phyloP scores from a whole-genome alignment of 2,888 invertebrate genomes.

The Hedya salicella region DNA sequence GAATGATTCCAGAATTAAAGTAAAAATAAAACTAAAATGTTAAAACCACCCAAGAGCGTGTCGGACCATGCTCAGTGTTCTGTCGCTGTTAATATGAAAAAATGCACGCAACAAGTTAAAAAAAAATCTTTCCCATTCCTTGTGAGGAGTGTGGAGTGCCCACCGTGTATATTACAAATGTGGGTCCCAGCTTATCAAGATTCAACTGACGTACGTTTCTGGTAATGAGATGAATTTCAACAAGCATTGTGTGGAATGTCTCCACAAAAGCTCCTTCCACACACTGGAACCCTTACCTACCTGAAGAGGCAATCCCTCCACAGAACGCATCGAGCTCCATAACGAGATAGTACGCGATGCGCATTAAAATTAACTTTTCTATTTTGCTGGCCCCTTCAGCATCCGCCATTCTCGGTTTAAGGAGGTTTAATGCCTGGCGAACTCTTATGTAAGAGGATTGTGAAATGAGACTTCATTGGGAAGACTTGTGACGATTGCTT shows the following conservation, averaged over 20 bases:
- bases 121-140: no score
- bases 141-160: no score
- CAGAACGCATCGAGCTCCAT: conserved; percentile 53
- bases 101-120: no score
- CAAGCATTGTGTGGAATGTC: conserved; percentile 36
- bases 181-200: no score
- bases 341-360: conserved; percentile 61
- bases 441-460: conserved; percentile 18
- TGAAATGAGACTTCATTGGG: conserved; percentile 4
- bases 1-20: no score
- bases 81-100: no score
- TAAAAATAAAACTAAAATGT: no score
- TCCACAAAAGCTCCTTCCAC: conserved; percentile 53
- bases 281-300: conserved; percentile 48
- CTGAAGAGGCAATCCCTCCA: conserved; percentile 58
- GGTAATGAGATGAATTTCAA: not conserved
- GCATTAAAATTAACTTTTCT: conserved; percentile 71
- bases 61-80: no score
- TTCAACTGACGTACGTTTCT: not conserved
- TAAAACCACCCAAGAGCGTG: no score
- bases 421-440: conserved; percentile 18
- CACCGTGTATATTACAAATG: no score
- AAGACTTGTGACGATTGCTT: not conserved
- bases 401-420: conserved; percentile 52
- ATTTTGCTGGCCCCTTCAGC: conserved; percentile 61